Percentiles rank a stretch among this genome's conserved stretches.
phyloP scores from a whole-genome alignment of 2,888 invertebrate species.

The Drosophila neoperkinsi region DNA sequence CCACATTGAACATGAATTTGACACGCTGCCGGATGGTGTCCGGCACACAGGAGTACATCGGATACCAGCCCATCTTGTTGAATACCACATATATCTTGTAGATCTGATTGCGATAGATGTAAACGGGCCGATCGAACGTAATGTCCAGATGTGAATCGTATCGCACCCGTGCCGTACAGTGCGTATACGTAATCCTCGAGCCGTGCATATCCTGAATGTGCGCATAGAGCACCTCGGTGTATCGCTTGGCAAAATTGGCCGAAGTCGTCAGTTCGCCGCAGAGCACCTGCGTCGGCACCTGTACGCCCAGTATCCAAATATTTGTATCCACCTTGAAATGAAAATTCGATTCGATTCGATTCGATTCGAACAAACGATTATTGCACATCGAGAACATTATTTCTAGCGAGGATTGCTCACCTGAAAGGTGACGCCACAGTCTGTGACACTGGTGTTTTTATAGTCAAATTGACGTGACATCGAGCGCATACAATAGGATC shows the following conservation, averaged over 20 bases:
- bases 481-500: conserved; percentile 90
- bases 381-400: background rate
- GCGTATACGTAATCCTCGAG: conserved; percentile 92
- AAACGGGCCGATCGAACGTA: conserved; percentile 92
- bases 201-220: conserved; percentile 93
- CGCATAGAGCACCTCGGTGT: conserved; percentile 92
- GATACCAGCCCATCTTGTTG: conserved; percentile 93
- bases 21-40: conserved; percentile 90
- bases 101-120: conserved; percentile 89
- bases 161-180: conserved; percentile 92
- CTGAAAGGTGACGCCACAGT: conserved; percentile 91
- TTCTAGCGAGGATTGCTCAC: conserved; percentile 3
- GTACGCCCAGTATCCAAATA: conserved; percentile 88
- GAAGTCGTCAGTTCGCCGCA: conserved; percentile 84
- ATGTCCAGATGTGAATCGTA: conserved; percentile 91
- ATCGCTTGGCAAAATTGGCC: conserved; percentile 85
- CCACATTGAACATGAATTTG: conserved; percentile 91
- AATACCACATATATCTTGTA: conserved; percentile 93
- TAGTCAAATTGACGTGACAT: conserved; percentile 90
- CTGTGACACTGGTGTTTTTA: conserved; percentile 90
- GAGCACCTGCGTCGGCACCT: conserved; percentile 91
- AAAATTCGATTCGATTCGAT: background rate
- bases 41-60: conserved; percentile 90
- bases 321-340: conserved; percentile 89
- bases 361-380: background rate